Conservation (phyloP, 2,113 vertebrate species). For the Opisthocomus hoazin region DNA sequence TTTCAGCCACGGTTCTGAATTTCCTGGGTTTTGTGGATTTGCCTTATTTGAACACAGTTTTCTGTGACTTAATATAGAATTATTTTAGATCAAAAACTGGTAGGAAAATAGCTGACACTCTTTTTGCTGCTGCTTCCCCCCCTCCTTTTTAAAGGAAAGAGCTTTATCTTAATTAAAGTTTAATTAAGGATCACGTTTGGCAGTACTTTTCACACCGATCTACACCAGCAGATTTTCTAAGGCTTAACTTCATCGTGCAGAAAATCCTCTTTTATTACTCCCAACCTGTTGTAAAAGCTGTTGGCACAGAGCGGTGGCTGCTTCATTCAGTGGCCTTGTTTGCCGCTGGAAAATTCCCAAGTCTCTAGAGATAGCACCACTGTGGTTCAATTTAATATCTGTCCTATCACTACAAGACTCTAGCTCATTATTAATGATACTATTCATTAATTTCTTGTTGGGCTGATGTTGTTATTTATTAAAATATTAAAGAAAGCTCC, state of each 20-base stretch:
- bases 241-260: slow-evolving; percentile 99
- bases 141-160: slow-evolving; percentile 72
- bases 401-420: slow-evolving; percentile 96
- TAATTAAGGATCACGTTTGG: slow-evolving; percentile 99
- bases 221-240: slow-evolving; percentile 99
- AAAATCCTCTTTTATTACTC: slow-evolving; percentile 99
- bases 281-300: slow-evolving; percentile 99
- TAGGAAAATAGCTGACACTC: slow-evolving; percentile 72
- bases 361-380: slow-evolving; percentile 96
- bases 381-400: slow-evolving; percentile 99
- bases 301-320: slow-evolving; percentile 92
- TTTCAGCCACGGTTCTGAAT: slow-evolving; percentile 4
- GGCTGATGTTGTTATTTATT: slow-evolving; percentile 99
- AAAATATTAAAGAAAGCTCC: slow-evolving; percentile 99
- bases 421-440: slow-evolving; percentile 99
- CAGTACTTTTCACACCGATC: slow-evolving; percentile 99
- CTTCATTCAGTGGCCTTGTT: slow-evolving; percentile 96
- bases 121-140: slow-evolving; percentile 80
- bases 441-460: slow-evolving; percentile 99
- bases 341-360: slow-evolving; percentile 97
- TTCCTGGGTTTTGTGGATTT: slow-evolving; percentile 59
- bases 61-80: slow-evolving; percentile 71
- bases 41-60: slow-evolving; percentile 70
- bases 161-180: slow-evolving; percentile 99
- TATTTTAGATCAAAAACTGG: slow-evolving; percentile 69